These are phyloP conservation scores for Glaucomys volans DNA, from an alignment of 2,113 vertebrate genomes.

Conservation along the genomic window DNA sequence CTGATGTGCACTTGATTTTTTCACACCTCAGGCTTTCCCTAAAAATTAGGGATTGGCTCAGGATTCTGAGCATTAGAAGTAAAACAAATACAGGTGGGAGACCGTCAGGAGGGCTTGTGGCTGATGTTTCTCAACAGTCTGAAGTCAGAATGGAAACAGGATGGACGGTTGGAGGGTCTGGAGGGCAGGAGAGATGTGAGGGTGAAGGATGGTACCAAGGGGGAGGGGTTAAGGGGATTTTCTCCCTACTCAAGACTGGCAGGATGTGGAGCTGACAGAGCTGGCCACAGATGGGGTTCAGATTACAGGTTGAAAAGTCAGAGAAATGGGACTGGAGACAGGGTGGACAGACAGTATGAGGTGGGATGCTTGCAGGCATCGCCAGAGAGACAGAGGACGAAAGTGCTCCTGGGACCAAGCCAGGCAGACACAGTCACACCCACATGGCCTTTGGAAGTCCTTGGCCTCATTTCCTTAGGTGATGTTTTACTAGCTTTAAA, in stretches of 20 bases:
- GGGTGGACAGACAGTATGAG: fast-evolving
- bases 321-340: neutral
- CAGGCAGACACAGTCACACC: neutral
- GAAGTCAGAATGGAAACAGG: neutral
- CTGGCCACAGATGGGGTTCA: neutral
- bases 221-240: too few species aligned
- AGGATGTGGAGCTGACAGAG: neutral
- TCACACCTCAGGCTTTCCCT: neutral
- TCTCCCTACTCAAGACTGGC: neutral
- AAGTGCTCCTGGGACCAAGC: neutral
- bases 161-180: fast-evolving
- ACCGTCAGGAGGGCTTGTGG: neutral
- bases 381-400: neutral
- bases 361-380: neutral
- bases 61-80: neutral
- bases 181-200: fast-evolving
- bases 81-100: neutral
- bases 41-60: neutral
- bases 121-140: neutral
- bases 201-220: neutral
- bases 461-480: neutral
- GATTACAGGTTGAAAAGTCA: neutral
- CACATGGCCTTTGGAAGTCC: neutral
- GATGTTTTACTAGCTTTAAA: neutral
- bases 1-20: neutral